Percentiles rank a stretch among this genome's conserved stretches.
Evolutionary conservation across 1,140 invertebrate genomes (phyloP).

Genomic region (Gonatopus flavifemur): DNA sequence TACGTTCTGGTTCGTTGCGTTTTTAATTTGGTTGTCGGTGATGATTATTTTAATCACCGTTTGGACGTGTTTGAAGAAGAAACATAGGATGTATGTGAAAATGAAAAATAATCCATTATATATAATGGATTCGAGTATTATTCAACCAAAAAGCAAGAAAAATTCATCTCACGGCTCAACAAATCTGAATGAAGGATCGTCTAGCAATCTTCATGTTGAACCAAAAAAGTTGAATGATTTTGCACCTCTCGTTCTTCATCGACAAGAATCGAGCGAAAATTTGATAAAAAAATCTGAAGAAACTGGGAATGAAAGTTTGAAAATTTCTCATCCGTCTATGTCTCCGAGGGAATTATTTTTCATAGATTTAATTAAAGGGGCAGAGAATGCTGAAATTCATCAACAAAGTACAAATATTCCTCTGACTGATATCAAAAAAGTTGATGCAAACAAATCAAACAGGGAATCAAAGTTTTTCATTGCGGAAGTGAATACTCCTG

Average conservation of each 20-base stretch:
- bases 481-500: constrained; percentile 19
- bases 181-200: too few species aligned
- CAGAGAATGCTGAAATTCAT: constrained; percentile 23
- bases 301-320: constrained; percentile 4
- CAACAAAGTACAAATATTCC: constrained; percentile 8
- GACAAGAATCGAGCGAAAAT: constrained; percentile 15
- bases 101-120: not conserved
- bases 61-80: constrained; percentile 27
- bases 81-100: not conserved
- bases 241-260: constrained; percentile 29
- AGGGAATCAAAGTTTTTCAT: constrained; percentile 28
- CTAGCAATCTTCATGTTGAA: not conserved
- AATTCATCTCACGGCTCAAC: not conserved
- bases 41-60: constrained; percentile 29
- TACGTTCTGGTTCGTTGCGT: constrained; percentile 38
- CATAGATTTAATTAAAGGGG: constrained; percentile 45
- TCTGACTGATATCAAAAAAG: constrained; percentile 4
- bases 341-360: constrained; percentile 54
- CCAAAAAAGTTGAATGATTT: constrained; percentile 13
- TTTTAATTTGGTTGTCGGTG: constrained; percentile 45
- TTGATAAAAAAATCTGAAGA: constrained; percentile 19
- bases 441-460: not conserved
- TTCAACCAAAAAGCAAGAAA: not conserved
- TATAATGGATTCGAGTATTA: not conserved
- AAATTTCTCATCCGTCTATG: constrained; percentile 25